Conservation (phyloP, 2,888 invertebrate species). For the Eledone cirrhosa region DNA sequence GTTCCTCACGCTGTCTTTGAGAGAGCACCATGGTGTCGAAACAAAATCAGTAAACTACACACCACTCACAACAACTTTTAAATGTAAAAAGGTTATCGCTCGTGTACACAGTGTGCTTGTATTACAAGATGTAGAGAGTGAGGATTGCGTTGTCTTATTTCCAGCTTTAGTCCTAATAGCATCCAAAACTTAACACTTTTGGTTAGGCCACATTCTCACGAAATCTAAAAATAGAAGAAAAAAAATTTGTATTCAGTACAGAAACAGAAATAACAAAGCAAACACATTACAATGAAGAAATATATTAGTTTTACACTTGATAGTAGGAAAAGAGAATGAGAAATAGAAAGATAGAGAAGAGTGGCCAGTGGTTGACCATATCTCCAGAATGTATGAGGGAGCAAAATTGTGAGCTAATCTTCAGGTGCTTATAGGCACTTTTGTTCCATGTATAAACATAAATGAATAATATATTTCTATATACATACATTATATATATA, state of each 20-base stretch:
- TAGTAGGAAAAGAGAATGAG: background rate
- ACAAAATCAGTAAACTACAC: background rate
- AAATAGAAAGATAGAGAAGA: background rate
- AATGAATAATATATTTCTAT: no score
- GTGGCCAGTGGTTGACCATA: background rate
- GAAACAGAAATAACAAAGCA: no score
- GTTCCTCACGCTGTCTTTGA: conserved; percentile 99
- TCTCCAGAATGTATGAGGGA: no score
- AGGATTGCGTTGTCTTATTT: no score
- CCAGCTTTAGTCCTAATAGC: no score
- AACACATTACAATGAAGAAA: no score
- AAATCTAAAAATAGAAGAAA: conserved; percentile 1
- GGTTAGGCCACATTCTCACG: conserved; percentile 25
- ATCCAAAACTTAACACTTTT: background rate
- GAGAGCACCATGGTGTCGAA: conserved; percentile 92
- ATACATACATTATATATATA: no score
- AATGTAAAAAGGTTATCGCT: conserved; percentile 4
- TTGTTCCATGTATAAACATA: no score
- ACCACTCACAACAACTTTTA: conserved; percentile 9
- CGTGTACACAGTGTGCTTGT: background rate
- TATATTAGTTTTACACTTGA: no score
- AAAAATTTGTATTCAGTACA: background rate
- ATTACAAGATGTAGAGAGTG: no score
- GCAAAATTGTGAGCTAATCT: no score
- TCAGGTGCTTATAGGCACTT: no score